Base-by-base conservation (phyloP, 2,113 vertebrate species). In the Colaptes auratus region DNA sequence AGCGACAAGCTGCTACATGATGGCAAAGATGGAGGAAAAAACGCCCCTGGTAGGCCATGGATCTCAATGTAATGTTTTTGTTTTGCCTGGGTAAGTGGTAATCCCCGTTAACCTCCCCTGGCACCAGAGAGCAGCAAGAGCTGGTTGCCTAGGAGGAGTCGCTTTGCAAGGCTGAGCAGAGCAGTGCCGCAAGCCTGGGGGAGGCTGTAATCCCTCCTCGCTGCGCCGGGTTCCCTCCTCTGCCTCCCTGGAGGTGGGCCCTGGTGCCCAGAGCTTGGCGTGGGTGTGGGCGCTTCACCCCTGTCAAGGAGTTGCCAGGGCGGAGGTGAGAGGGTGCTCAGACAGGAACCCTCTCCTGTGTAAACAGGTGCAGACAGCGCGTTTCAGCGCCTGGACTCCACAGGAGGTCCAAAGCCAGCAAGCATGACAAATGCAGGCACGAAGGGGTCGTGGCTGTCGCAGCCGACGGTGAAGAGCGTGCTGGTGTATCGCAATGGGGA, bases 401-500 rank as follows among this genome's bases (percentile, higher is more conserved):
- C 25, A 0, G 42, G 53, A 28, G 58, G 17, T n/a, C 3, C 3
- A n/a, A 56, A 28, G 87, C 66, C 42, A 4, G 10, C 12, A 8
- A 25, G 58, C 86, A 98, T 98, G 98, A 60, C 86, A 3, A 95
- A 93, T 25, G 24, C 95, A 4, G 78, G 96, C 50, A 90, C 98
- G 2, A 98, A 98, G 94, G 98, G 97, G 14, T 98, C 96, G 46
- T 98, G 98, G 95, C 97, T 98, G 53, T 98, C 98, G 0, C 99
- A 99, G 97, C 99, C 99, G 0, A 97, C 97, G 12, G 99, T 99
- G 89, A 99, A 99, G 97, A 99, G 98, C 59, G 97, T 99, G 42
- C 97, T 98, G 87, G 98, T 99, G 82, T 99, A 98, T 93, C 98
- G 99, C 56, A 99, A 99, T 30, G 99, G 99, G 15, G 99, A 99